These are phyloP conservation scores for Climacteris rufus DNA, from an alignment of 2,113 vertebrate species.

Conservation along the genomic window DNA sequence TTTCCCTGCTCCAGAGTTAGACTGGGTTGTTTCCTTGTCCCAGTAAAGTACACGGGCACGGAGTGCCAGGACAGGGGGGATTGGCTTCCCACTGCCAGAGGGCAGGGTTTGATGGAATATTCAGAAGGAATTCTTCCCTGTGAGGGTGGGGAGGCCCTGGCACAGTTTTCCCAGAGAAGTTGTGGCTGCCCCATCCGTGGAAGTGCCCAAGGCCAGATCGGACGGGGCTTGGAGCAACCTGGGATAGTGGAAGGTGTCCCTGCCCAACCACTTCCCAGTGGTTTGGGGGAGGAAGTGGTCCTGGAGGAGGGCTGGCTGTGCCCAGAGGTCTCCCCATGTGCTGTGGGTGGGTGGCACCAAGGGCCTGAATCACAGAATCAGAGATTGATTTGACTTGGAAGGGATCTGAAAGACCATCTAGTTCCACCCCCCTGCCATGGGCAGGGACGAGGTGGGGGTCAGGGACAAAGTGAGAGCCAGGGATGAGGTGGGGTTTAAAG, in stretches of 20 bases:
- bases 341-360: rapidly evolving
- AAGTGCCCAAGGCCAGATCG: neutral
- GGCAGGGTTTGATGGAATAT: neutral
- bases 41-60: rapidly evolving
- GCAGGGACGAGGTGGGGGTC: neutral
- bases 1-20: neutral
- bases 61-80: neutral
- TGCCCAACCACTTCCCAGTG: neutral
- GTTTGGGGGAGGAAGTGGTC: rapidly evolving
- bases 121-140: neutral
- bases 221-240: neutral
- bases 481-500: neutral
- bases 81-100: neutral
- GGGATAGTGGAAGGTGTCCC: neutral
- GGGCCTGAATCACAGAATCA: neutral
- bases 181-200: neutral
- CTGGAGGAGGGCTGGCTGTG: neutral
- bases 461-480: neutral
- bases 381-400: neutral
- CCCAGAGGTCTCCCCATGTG: rapidly evolving
- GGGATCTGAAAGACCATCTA: neutral
- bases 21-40: neutral
- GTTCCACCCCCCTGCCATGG: neutral
- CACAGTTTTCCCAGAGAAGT: neutral
- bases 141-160: neutral